Conservation (phyloP, 2,797 vertebrate species). For the Loris lydekkerianus region DNA sequence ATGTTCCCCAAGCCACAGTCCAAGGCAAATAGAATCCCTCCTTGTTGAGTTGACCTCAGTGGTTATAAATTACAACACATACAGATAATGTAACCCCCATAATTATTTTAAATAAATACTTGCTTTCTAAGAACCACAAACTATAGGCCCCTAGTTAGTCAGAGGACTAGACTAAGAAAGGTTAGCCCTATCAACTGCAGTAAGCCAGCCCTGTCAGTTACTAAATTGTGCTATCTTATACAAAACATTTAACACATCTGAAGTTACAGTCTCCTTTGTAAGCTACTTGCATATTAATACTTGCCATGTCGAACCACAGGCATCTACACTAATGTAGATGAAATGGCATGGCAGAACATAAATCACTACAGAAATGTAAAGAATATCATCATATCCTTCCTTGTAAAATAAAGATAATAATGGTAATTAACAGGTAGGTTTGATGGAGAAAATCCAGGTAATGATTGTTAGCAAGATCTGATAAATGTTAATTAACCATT, state of each 20-base stretch:
- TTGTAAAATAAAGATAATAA: background rate
- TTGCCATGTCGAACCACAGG: background rate
- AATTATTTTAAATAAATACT: background rate
- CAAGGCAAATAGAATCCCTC: fast-evolving
- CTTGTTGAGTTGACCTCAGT: background rate
- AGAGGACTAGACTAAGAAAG: background rate
- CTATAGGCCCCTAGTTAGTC: background rate
- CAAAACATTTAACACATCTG: background rate
- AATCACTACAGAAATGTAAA: background rate
- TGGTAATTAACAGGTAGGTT: background rate
- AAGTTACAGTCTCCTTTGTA: background rate
- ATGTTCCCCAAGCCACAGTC: background rate
- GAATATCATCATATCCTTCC: background rate
- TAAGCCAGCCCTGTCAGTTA: background rate
- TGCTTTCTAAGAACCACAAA: background rate
- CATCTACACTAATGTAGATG: too few relatives aligned
- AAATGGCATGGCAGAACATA: background rate
- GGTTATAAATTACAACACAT: background rate
- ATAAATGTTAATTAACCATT: background rate
- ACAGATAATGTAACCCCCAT: background rate
- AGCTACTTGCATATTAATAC: background rate
- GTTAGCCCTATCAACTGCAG: background rate
- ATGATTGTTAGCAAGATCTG: background rate
- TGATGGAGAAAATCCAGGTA: background rate
- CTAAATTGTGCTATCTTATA: background rate